Base-by-base conservation (phyloP, 1,140 invertebrate species). In the Augochlora pura region DNA sequence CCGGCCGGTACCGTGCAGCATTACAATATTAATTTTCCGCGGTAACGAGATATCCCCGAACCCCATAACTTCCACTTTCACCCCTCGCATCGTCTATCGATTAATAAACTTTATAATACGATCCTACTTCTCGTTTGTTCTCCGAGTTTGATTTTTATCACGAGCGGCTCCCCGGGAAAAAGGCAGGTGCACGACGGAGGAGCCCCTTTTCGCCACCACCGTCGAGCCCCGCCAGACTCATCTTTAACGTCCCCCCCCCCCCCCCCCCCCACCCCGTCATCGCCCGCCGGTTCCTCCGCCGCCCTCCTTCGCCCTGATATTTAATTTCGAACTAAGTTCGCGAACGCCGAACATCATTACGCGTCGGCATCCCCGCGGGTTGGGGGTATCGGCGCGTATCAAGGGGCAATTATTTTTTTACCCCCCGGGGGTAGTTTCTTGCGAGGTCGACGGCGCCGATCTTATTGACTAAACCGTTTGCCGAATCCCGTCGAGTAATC, bases 31-130 rank as follows among this genome's bases (percentile, higher is more conserved):
- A 65, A 71, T 72, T 82, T 67, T 42, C 67, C 14, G 21, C 18
- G 42, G 75, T 77, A 77, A 72, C 78, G 74, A 77, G 86, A 86
- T 85, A 87, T 66, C 76, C 57, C 72, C 12, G 78, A 57, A 70
- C 81, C 76, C 72, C 71, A 42, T 23, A 38, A 63, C 80, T 85
- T 84, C 57, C 49, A 27, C 57, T 62, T 60, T 38, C 39, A 74
- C 65, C 59, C 59, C 71, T 52, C 72, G 12, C 86, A 86, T 86
- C 83, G 88, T 89, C 82, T 87, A 91, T 92, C 91, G 91, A 91
- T 92, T 91, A 90, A 91, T 90, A 91, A 92, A 92, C 86, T 91
- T 91, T 92, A 90, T 92, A 92, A 91, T 91, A 87, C 89, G 88
- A 90, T 89, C 88, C 84, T 83, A 57, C 75, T 77, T 42, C 84